These are phyloP conservation scores for Pseudochromis fuscus DNA, from an alignment of 2,797 vertebrate genomes.

Conservation along the genomic window DNA sequence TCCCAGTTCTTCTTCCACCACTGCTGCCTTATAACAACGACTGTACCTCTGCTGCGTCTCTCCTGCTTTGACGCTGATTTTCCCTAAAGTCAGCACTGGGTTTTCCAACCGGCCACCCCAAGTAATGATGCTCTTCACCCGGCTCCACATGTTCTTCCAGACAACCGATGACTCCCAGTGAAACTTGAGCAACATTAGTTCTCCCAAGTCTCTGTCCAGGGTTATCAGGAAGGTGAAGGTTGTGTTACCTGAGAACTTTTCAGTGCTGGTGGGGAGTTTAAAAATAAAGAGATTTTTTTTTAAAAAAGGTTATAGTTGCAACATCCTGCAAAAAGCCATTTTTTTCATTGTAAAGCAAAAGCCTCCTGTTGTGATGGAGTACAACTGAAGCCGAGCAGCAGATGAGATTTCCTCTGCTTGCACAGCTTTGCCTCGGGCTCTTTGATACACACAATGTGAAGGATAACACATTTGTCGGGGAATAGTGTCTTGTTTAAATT, in stretches of 20 bases:
- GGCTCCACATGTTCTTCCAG: conserved; percentile 91
- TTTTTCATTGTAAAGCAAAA: conserved; percentile 3
- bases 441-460: conserved; percentile 46
- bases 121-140: conserved; percentile 88
- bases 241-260: conserved; percentile 88
- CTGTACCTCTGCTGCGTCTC: conserved; percentile 90
- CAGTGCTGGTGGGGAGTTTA: conserved; percentile 78
- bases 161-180: conserved; percentile 88
- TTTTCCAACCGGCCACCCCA: conserved; percentile 80
- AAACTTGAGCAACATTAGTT: conserved; percentile 89
- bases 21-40: background rate
- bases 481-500: conserved; percentile 60
- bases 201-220: conserved; percentile 90
- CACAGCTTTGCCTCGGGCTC: conserved; percentile 23
- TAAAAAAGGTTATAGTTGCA: background rate
- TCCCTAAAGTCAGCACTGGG: conserved; percentile 86
- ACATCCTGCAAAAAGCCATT: background rate
- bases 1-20: background rate
- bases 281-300: conserved; percentile 4
- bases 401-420: conserved; percentile 27
- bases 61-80: conserved; percentile 89
- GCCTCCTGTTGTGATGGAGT: background rate
- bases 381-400: conserved; percentile 25
- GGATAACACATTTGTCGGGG: conserved; percentile 41
- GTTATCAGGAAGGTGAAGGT: conserved; percentile 93